Conservation (phyloP, 1,140 invertebrate species). For the Drepana arcuata region DNA sequence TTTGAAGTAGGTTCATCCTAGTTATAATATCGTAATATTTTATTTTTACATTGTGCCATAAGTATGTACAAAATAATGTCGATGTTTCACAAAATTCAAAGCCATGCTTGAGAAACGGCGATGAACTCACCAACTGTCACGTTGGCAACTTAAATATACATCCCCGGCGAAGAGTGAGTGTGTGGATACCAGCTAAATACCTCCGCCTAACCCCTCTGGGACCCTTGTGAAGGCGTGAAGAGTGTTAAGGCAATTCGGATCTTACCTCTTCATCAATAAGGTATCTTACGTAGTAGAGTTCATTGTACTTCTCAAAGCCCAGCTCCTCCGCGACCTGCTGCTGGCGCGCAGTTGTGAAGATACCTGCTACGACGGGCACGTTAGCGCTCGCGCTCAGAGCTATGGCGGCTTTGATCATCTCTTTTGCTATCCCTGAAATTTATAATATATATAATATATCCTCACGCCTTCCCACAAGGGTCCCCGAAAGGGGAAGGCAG, state of each 20-base stretch:
- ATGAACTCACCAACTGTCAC: too few relatives aligned
- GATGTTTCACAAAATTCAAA: too few relatives aligned
- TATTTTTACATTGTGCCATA: too few relatives aligned
- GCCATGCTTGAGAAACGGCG: too few relatives aligned
- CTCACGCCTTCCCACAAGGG: too few relatives aligned
- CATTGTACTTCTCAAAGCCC: constrained; percentile 66
- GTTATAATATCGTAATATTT: too few relatives aligned
- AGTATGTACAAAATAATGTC: too few relatives aligned
- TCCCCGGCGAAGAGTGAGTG: neutral
- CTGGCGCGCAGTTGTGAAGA: constrained; percentile 65
- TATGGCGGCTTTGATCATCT: constrained; percentile 58
- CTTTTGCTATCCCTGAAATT: constrained; percentile 55
- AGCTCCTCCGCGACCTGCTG: constrained; percentile 66
- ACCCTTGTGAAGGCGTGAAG: neutral
- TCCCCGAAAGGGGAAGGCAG: too few relatives aligned
- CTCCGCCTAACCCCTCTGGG: neutral
- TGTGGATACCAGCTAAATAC: neutral
- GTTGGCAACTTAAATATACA: neutral
- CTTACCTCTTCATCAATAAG: constrained; percentile 60
- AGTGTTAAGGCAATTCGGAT: neutral
- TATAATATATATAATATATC: too few relatives aligned
- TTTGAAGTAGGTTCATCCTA: too few relatives aligned
- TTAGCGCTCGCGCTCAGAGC: constrained; percentile 52
- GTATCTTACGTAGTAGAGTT: constrained; percentile 74
- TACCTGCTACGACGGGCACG: constrained; percentile 59